A percentile compares a stretch with the other conserved stretches of the same genome.
These are phyloP conservation scores for Erannis defoliaria DNA, from an alignment of 2,888 invertebrate species.

Conservation along the genomic window DNA sequence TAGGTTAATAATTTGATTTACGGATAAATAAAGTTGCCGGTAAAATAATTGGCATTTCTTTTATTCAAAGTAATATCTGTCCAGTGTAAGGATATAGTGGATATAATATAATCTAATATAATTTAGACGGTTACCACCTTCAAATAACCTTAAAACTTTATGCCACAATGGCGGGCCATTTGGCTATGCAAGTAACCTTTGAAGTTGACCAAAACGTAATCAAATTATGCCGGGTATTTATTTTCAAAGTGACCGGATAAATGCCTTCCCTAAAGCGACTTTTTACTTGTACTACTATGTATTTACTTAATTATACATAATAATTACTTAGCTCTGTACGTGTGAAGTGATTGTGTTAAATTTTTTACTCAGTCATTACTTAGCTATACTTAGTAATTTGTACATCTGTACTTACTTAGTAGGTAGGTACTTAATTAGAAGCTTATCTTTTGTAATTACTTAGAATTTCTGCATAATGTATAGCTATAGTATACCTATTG, in stretches of 20 bases:
- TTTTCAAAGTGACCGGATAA: slow-evolving; percentile 3
- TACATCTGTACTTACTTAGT: neutral
- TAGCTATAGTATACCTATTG: neutral
- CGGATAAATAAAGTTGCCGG: too few relatives aligned
- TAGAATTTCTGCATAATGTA: neutral
- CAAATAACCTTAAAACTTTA: too few relatives aligned
- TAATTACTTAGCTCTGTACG: slow-evolving; percentile 17
- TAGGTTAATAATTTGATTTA: too few relatives aligned
- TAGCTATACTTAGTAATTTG: slow-evolving; percentile 4
- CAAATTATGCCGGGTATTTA: neutral
- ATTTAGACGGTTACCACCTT: too few relatives aligned
- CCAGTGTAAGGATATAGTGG: too few relatives aligned
- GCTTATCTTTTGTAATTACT: neutral
- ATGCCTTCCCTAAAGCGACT: neutral
- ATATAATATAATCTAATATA: too few relatives aligned
- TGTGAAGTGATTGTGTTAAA: slow-evolving; percentile 21
- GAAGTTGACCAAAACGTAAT: neutral
- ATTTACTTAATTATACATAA: slow-evolving; percentile 12
- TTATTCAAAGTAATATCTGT: too few relatives aligned
- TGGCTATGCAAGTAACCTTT: too few relatives aligned
- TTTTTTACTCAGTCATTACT: slow-evolving; percentile 16
- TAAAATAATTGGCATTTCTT: too few relatives aligned
- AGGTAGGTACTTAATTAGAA: slow-evolving; percentile 13
- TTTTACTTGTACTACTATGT: slow-evolving; percentile 13
- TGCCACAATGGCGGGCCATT: too few relatives aligned